These are phyloP conservation scores for Elysia crispata DNA, from an alignment of 2,888 invertebrate species.

Conservation along the genomic window DNA sequence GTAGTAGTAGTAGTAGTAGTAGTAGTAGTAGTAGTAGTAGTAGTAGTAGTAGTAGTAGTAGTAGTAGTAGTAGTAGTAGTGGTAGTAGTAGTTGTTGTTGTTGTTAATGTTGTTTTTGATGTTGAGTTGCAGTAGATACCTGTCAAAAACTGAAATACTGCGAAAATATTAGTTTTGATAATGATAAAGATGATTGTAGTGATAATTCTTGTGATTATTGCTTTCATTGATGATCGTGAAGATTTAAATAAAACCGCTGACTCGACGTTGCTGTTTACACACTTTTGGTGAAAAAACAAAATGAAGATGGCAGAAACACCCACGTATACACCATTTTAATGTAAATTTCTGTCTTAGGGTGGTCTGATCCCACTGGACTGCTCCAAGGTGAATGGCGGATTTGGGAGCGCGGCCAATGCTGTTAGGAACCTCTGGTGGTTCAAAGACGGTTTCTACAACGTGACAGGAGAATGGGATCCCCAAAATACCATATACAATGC, in stretches of 20 bases:
- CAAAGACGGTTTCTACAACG: constrained; percentile 40
- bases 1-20: constrained; percentile 41
- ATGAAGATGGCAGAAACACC: background rate
- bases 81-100: too few species aligned
- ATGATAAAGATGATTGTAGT: too few species aligned
- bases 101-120: background rate
- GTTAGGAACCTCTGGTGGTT: constrained; percentile 43
- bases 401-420: constrained; percentile 37
- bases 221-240: too few species aligned
- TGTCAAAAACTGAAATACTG: too few species aligned
- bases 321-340: background rate
- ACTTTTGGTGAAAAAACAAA: background rate
- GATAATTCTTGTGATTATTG: too few species aligned
- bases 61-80: background rate
- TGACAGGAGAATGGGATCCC: constrained; percentile 44
- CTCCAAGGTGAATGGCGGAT: constrained; percentile 10
- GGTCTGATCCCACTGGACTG: constrained; percentile 42
- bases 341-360: constrained; percentile 21
- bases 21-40: constrained; percentile 43
- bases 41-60: constrained; percentile 24
- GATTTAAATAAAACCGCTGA: background rate
- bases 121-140: background rate
- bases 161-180: too few species aligned
- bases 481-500: constrained; percentile 43
- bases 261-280: too few species aligned